phyloP scores from a whole-genome alignment of 2,797 vertebrate species.

The Prunella strophiata region DNA sequence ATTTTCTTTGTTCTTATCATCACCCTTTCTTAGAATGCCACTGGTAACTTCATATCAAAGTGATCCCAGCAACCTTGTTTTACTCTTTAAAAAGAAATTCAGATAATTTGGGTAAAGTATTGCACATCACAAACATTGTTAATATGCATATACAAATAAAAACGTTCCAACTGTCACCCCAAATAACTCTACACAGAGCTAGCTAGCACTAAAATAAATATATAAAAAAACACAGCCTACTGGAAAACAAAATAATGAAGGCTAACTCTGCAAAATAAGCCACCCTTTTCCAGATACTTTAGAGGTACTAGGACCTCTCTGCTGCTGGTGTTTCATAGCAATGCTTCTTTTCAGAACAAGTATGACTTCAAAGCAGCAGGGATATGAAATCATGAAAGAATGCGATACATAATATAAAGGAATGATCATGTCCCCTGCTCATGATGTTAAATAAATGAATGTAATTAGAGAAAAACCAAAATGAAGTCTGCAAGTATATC shows the following conservation, averaged over 20 bases:
- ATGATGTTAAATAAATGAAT: slow-evolving; percentile 82
- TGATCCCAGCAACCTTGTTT: background rate
- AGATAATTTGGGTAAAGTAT: background rate
- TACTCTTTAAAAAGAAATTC: background rate
- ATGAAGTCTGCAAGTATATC: slow-evolving; percentile 86
- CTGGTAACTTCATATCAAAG: background rate
- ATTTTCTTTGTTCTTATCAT: background rate
- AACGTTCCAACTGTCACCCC: background rate
- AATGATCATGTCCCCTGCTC: slow-evolving; percentile 78
- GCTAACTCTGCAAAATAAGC: slow-evolving; percentile 69
- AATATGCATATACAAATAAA: background rate
- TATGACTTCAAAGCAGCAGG: slow-evolving; percentile 74
- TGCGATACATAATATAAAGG: slow-evolving; percentile 76
- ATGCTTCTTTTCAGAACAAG: slow-evolving; percentile 71
- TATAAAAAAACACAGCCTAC: slow-evolving; percentile 48
- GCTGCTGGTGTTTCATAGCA: slow-evolving; percentile 53
- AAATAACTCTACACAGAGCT: slow-evolving; percentile 4
- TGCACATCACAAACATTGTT: background rate
- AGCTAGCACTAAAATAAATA: slow-evolving; percentile 35
- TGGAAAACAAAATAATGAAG: slow-evolving; percentile 67
- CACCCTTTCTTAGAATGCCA: background rate
- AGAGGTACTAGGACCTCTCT: slow-evolving; percentile 25
- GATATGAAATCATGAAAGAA: slow-evolving; percentile 75
- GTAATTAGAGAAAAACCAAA: slow-evolving; percentile 87
- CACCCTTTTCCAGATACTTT: slow-evolving; percentile 58